Evolutionary conservation across 2,797 vertebrate genomes (phyloP), one percentile per base, ranked within the genome.

Genomic region (Enteromius thamalakanensis): DNA sequence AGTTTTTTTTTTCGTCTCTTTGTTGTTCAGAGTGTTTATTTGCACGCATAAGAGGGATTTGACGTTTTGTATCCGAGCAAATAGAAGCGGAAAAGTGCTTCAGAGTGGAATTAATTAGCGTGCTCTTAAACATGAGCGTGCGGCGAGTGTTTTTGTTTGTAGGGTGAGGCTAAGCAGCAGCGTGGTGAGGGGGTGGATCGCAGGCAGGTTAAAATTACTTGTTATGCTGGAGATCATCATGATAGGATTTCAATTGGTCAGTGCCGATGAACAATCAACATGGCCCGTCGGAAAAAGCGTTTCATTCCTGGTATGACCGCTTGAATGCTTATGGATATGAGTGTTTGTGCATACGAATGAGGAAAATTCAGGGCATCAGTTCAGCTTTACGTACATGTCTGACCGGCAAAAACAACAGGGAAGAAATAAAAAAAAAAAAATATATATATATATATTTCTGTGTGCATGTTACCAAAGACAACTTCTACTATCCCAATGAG

Each of bases 201-300:
- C 92, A 91, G 89, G 91, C 90, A 90, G 95, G 94, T 95, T 95
- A 94, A 95, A 95, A 95, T 95, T 90, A 95, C 94, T 94, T 93
- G 94, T 94, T 92, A 89, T 93, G 94, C 91, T 94, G 94, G 92
- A 94, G 94, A 94, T 94, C 93, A 92, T 93, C 93, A 92, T 95
- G 92, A 94, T 94, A 93, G 95, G 93, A 92, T 95, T 95, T 91
- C 93, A 94, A 94, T 94, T 94, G 94, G 93, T 94, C 93, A 94
- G 91, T 85, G 90, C 92, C 91, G 92, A 92, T 89, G 89, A 92
- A 93, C 93, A 94, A 94, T 95, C 94, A 91, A 88, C 84, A 89
- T 83, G 76, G 89, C 87, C 60, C 79, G 51, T 91, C 88, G 90
- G 91, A 90, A 89, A 89, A 90, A 91, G 91, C 91, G 93, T 90